phyloP scores from a whole-genome alignment of 1,140 invertebrate genomes.

The Brachionus sp. region DNA sequence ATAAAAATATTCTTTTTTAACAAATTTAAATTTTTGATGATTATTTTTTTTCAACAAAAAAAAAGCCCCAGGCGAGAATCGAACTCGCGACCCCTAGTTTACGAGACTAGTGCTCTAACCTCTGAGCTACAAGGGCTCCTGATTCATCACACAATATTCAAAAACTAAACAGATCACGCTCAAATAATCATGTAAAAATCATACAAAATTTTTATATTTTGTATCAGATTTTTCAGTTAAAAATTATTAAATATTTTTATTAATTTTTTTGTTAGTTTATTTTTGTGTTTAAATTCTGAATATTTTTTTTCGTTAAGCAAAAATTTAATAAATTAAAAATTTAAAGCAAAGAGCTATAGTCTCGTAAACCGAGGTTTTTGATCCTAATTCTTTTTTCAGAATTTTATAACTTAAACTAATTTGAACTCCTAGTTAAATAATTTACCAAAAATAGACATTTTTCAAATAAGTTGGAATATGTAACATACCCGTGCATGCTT shows the following conservation, averaged over 20 bases:
- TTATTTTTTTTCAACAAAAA: neutral
- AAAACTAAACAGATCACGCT: neutral
- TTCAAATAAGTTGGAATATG: neutral
- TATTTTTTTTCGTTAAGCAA: no score
- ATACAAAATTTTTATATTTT: no score
- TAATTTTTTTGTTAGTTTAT: neutral
- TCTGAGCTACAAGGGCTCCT: constrained; percentile 41
- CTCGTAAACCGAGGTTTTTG: constrained; percentile 22
- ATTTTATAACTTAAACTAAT: neutral
- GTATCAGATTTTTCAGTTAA: no score
- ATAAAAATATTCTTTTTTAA: no score
- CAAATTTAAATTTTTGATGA: no score
- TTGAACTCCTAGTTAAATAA: neutral
- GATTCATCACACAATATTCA: neutral
- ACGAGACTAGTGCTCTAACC: constrained; percentile 46
- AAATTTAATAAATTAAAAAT: no score
- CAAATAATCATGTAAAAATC: no score
- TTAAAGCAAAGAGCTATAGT: constrained; percentile 45
- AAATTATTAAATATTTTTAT: neutral
- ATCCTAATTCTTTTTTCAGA: neutral
- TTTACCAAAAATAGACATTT: neutral
- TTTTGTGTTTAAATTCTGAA: no score
- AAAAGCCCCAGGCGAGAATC: constrained; percentile 40
- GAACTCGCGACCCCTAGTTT: constrained; percentile 46
- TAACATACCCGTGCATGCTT: neutral